Evolutionary conservation across 2,888 invertebrate genomes (phyloP).

Genomic region (Thymelicus sylvestris): DNA sequence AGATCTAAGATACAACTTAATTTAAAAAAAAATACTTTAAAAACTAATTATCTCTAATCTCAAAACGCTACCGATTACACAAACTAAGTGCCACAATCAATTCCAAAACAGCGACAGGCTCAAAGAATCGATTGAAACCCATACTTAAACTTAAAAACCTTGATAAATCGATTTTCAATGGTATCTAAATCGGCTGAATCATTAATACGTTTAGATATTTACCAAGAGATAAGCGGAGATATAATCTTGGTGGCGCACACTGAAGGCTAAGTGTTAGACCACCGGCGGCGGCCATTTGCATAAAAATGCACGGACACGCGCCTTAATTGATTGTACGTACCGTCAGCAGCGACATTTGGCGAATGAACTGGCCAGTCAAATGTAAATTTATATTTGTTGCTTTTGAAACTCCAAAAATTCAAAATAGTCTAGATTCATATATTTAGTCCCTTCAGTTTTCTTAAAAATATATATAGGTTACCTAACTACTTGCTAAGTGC

Average conservation of each 20-base stretch:
- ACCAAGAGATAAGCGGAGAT: conserved; percentile 35
- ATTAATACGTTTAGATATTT: conserved; percentile 38
- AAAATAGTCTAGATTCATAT: too few species aligned
- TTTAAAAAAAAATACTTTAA: too few species aligned
- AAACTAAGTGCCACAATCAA: too few species aligned
- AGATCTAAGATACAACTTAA: too few species aligned
- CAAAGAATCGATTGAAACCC: not conserved
- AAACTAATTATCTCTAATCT: too few species aligned
- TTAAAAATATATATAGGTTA: too few species aligned
- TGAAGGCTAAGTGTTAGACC: conserved; percentile 51
- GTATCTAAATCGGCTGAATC: conserved; percentile 30
- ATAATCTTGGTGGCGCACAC: conserved; percentile 30
- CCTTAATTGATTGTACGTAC: conserved; percentile 71
- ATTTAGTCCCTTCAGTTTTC: too few species aligned
- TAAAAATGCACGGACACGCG: conserved; percentile 76
- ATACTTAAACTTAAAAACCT: not conserved
- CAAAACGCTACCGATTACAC: too few species aligned
- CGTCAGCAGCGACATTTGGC: conserved; percentile 10
- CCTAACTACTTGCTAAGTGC: too few species aligned
- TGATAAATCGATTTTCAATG: conserved; percentile 8
- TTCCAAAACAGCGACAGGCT: not conserved
- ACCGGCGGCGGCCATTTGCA: conserved; percentile 70
- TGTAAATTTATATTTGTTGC: too few species aligned
- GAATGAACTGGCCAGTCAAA: too few species aligned
- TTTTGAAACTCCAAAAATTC: too few species aligned